Conservation (phyloP, 2,797 vertebrate genomes). For the Cottoperca gobio region DNA sequence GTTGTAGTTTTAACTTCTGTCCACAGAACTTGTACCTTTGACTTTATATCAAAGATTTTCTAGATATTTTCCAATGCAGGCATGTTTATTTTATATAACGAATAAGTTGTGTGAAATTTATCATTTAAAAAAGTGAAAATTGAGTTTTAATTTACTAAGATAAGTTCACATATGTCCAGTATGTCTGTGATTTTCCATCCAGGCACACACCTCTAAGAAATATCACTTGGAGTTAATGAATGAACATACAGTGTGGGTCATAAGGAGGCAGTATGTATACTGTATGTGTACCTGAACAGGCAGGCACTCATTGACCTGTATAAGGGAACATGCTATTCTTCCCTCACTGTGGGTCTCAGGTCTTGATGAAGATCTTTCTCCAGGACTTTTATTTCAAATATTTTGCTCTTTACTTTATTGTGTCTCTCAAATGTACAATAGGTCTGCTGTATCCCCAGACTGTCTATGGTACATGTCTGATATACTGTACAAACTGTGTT, state of each 20-base stretch:
- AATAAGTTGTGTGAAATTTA: neutral
- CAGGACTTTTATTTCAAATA: conserved; percentile 48
- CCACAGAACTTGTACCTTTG: neutral
- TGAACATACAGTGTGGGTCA: neutral
- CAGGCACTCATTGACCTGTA: conserved; percentile 3
- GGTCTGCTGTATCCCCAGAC: conserved; percentile 20
- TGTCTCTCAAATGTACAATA: conserved; percentile 46
- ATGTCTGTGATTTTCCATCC: neutral
- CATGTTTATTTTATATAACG: neutral
- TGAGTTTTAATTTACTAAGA: neutral
- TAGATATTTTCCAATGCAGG: neutral
- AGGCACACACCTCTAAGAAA: neutral
- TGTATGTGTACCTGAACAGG: neutral
- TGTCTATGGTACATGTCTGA: conserved; percentile 13
- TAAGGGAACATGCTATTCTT: neutral
- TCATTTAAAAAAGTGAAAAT: neutral
- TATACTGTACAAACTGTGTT: conserved; percentile 14
- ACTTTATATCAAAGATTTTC: neutral
- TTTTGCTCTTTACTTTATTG: conserved; percentile 60
- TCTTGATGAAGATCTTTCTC: conserved; percentile 38
- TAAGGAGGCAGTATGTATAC: neutral
- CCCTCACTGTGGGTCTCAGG: conserved; percentile 3
- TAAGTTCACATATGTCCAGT: neutral
- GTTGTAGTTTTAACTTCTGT: neutral
- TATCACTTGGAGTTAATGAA: conserved; percentile 38